Evolutionary conservation across 1,140 invertebrate genomes (phyloP), one percentile per base, ranked within the genome.

Genomic region (Lepidurus apus): DNA sequence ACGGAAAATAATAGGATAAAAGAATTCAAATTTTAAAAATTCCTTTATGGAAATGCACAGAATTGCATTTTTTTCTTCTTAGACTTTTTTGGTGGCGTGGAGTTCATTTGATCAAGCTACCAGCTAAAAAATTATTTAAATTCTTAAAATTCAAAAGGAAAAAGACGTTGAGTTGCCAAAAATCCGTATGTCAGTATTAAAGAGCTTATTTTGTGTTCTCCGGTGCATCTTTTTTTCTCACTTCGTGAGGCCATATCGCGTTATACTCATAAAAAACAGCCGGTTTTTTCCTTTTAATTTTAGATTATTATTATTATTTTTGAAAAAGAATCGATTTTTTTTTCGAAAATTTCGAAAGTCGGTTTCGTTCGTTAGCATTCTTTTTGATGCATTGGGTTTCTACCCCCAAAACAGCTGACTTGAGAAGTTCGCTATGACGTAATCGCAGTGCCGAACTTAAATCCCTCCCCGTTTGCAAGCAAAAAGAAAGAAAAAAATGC

Each of bases 181-280:
- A 65, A 65, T 65, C 53, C 53, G 53, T 65, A n/a, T 65, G 53
- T 65, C 53, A 65, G 53, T 65, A 65, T 65, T 65, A 65, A 65
- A 65, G 53, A 65, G 53, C 53, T 65, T 65, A 65, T 65, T 65
- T 65, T 65, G 13, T 65, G 53, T 65, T 65, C 53, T 65, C 53
- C 53, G 53, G 53, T 65, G 53, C 53, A 65, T 1, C 8, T 65
- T 65, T 65, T 65, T 17, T 13, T n/a, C 53, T 65, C 53, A 65
- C 6, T 8, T 65, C 13, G 4, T 7, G 10, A 10, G 45, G 45
- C 17, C 21, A 17, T 65, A 65, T 65, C 21, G 17, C 21, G 53
- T 17, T n/a, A 65, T 13, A 13, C 8, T 65, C 53, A 13, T n/a
- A 65, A 7, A 65, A 7, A 65, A 65, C 17, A 65, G 53, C 53